Evolutionary conservation across 1,140 invertebrate species (phyloP).

Genomic region (Pseudomyrmex cubaensis): DNA sequence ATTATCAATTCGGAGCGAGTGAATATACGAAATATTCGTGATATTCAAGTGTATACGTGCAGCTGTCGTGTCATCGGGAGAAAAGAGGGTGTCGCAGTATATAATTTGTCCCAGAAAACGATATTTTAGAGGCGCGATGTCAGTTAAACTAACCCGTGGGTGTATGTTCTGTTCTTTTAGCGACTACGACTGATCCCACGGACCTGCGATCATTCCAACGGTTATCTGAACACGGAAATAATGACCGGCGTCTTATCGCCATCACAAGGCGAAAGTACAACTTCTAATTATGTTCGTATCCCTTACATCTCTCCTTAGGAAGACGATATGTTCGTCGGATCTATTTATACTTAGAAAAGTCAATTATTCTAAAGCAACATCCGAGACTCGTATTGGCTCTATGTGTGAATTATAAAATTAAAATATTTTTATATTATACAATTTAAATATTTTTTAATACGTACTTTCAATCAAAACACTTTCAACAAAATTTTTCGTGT

Average conservation of each 20-base stretch:
- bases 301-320: conserved; percentile 25
- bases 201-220: conserved; percentile 65
- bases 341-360: conserved; percentile 30
- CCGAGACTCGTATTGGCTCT: too few species aligned
- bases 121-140: conserved; percentile 32
- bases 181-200: conserved; percentile 65
- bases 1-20: too few species aligned
- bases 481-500: neutral
- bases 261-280: conserved; percentile 78
- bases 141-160: conserved; percentile 59
- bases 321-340: conserved; percentile 55
- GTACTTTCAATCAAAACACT: too few species aligned
- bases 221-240: conserved; percentile 85
- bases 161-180: conserved; percentile 64
- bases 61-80: conserved; percentile 3
- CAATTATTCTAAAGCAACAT: neutral
- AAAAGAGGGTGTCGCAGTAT: neutral
- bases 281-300: conserved; percentile 82
- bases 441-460: too few species aligned
- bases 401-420: too few species aligned
- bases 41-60: neutral
- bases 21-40: neutral
- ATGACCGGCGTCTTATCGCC: conserved; percentile 81
- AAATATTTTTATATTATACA: too few species aligned
- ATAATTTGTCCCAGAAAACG: conserved; percentile 49